Evolutionary conservation across 2,113 vertebrate genomes (phyloP).

Genomic region (Diadophis punctatus): DNA sequence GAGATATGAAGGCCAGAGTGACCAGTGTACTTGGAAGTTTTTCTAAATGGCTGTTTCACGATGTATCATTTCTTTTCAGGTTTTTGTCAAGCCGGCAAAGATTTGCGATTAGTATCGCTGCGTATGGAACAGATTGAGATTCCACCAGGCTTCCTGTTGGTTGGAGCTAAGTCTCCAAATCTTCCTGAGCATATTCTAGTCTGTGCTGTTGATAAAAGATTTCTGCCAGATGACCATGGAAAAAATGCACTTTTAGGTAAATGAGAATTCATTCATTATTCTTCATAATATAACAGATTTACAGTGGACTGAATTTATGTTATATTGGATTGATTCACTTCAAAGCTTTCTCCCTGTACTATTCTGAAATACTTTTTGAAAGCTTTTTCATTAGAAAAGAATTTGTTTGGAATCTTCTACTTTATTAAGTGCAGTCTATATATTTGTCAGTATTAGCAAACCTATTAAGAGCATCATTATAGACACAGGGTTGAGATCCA

Average conservation of each 20-base stretch:
- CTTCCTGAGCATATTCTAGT: slow-evolving; percentile 95
- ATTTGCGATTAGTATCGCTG: slow-evolving; percentile 91
- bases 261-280: slow-evolving; percentile 42
- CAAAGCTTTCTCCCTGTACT: slow-evolving; percentile 34
- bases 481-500: background rate
- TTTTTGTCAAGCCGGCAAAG: slow-evolving; percentile 98
- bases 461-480: background rate
- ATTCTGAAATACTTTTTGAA: slow-evolving; percentile 28
- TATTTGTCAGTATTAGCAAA: background rate
- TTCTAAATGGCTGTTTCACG: slow-evolving; percentile 19
- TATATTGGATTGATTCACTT: slow-evolving; percentile 6
- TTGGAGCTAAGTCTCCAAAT: slow-evolving; percentile 94
- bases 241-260: slow-evolving; percentile 99
- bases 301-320: slow-evolving; percentile 37
- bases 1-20: background rate
- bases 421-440: background rate
- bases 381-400: slow-evolving; percentile 32
- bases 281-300: slow-evolving; percentile 6
- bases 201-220: slow-evolving; percentile 94
- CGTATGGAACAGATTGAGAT: slow-evolving; percentile 88
- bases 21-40: background rate
- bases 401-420: background rate
- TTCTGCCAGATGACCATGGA: slow-evolving; percentile 95
- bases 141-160: slow-evolving; percentile 91
- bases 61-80: slow-evolving; percentile 69